A percentile compares a stretch with the other conserved stretches of the same genome.
Evolutionary conservation across 2,113 vertebrate genomes (phyloP).

Genomic region (Phaethon lepturus): DNA sequence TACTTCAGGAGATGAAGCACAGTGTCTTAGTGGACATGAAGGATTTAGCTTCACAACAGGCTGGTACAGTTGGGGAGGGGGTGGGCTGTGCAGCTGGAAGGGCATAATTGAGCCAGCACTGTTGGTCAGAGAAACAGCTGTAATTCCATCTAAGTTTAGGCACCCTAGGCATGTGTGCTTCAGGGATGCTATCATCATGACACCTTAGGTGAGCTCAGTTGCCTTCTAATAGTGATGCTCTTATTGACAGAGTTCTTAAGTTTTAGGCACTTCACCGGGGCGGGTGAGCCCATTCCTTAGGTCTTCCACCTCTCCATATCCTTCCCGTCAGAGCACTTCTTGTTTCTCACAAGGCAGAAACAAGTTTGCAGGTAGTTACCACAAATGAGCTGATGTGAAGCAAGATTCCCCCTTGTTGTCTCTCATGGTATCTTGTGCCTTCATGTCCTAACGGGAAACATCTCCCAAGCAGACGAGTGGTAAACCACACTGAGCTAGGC

Average conservation of each 20-base stretch:
- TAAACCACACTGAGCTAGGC: not conserved
- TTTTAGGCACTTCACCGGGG: not conserved
- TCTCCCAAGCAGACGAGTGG: not conserved
- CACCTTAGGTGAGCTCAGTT: not conserved
- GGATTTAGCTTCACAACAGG: not conserved
- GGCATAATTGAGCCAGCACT: not conserved
- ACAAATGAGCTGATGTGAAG: not conserved
- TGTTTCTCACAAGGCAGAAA: not conserved
- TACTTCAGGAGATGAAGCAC: not conserved
- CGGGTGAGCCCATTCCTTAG: not conserved
- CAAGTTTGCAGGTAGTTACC: not conserved
- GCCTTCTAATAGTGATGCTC: not conserved
- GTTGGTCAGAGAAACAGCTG: not conserved
- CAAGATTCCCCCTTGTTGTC: not conserved
- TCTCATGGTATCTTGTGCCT: not conserved
- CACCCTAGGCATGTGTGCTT: not conserved
- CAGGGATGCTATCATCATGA: accelerated
- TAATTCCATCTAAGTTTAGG: not conserved
- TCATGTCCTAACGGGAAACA: conserved; percentile 1
- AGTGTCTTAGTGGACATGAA: not conserved
- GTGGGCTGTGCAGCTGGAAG: not conserved
- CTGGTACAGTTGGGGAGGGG: not conserved
- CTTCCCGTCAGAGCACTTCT: not conserved
- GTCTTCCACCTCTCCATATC: not conserved
- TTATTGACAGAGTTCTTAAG: not conserved